Evolutionary conservation across 2,113 vertebrate species (phyloP).

Genomic region (Salvelinus namaycush): DNA sequence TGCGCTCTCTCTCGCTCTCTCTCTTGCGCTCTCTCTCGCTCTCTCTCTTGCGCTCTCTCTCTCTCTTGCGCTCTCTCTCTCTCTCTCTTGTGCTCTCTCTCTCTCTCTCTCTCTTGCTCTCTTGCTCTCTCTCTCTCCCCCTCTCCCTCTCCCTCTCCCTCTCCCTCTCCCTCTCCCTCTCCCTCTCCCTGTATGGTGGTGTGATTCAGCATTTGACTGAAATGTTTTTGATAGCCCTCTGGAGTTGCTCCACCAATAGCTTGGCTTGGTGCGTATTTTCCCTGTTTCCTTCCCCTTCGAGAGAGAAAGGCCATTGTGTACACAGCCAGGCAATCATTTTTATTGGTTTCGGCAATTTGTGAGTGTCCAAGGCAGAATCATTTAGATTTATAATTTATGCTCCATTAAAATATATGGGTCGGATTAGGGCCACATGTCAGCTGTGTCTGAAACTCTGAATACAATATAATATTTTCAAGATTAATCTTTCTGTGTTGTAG

Average conservation of each 20-base stretch:
- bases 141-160: no score
- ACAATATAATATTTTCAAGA: slow-evolving; percentile 20
- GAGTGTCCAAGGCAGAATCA: slow-evolving; percentile 17
- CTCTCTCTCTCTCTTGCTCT: no score
- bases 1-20: no score
- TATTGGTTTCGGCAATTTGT: slow-evolving; percentile 35
- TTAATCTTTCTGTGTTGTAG: slow-evolving; percentile 25
- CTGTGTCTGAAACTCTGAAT: neutral
- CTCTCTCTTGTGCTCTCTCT: no score
- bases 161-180: no score
- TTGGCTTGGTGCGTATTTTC: slow-evolving; percentile 49
- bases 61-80: no score
- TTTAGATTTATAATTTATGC: slow-evolving; percentile 48
- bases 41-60: no score
- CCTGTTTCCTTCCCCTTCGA: slow-evolving; percentile 50
- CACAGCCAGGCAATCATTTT: slow-evolving; percentile 47
- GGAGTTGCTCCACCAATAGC: slow-evolving; percentile 61
- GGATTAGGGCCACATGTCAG: slow-evolving; percentile 36
- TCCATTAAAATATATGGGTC: slow-evolving; percentile 54
- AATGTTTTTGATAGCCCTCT: slow-evolving; percentile 68
- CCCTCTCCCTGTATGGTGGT: slow-evolving; percentile 27
- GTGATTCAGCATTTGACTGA: slow-evolving; percentile 66
- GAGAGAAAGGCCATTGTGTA: slow-evolving; percentile 46
- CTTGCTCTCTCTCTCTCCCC: no score
- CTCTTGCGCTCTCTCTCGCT: no score